Evolutionary conservation across 2,888 invertebrate species (phyloP).

Genomic region (Bimastos eiseni): DNA sequence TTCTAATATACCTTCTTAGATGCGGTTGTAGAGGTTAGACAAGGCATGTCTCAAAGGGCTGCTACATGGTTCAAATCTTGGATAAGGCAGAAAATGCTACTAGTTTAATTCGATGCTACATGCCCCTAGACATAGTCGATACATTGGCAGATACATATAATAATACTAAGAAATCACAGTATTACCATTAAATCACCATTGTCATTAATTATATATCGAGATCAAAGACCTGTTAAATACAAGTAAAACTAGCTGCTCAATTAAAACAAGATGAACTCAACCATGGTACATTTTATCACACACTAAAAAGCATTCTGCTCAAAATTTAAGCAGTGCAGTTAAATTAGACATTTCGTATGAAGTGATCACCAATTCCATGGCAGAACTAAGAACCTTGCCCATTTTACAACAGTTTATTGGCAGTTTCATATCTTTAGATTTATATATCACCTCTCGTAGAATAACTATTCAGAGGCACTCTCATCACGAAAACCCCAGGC

Average conservation of each 20-base stretch:
- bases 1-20: not conserved
- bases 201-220: not conserved
- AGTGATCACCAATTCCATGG: not conserved
- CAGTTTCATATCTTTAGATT: no score
- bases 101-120: not conserved
- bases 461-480: no score
- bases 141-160: not conserved
- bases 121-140: not conserved
- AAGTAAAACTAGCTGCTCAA: not conserved
- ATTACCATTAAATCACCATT: not conserved
- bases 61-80: not conserved
- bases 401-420: not conserved
- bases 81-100: not conserved
- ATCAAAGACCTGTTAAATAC: not conserved
- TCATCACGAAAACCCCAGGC: no score
- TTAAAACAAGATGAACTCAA: not conserved
- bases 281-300: not conserved
- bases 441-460: no score
- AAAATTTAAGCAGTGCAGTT: not conserved
- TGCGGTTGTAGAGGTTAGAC: not conserved
- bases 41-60: not conserved
- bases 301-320: not conserved
- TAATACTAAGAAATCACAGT: not conserved
- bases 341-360: not conserved
- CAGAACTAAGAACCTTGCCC: not conserved